Conservation (phyloP, 2,797 vertebrate genomes). For the Melanotaenia maccullochi region DNA sequence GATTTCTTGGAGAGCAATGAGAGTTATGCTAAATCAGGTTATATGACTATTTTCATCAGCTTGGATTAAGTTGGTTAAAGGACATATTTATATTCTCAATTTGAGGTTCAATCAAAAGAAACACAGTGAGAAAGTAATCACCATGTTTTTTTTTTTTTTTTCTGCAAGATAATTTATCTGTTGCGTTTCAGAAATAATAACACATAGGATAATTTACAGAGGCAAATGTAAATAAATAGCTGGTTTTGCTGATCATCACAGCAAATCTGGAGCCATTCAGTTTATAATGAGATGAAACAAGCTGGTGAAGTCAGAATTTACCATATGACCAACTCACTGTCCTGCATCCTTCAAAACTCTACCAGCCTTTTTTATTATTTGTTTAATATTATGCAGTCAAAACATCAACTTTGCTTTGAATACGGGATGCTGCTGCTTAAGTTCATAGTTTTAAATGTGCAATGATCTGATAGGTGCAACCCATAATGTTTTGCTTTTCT, state of each 20-base stretch:
- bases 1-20: not conserved
- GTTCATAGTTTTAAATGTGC: not conserved
- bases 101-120: not conserved
- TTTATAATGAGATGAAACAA: not conserved
- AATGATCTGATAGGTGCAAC: not conserved
- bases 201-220: not conserved
- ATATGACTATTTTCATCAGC: not conserved
- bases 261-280: not conserved
- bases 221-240: not conserved
- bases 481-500: not conserved
- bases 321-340: not conserved
- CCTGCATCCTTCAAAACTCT: not conserved
- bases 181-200: not conserved
- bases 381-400: not conserved
- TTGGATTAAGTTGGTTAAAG: constrained; percentile 1
- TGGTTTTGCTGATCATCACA: not conserved
- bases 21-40: not conserved
- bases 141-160: not conserved
- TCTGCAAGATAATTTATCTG: not conserved
- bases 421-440: not conserved
- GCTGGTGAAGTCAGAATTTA: too few relatives aligned
- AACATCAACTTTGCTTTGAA: not conserved
- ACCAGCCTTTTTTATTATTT: not conserved
- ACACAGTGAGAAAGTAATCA: not conserved
- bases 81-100: not conserved